Evolutionary conservation across 2,888 invertebrate species (phyloP).

Genomic region (Alentia gelatinosa): DNA sequence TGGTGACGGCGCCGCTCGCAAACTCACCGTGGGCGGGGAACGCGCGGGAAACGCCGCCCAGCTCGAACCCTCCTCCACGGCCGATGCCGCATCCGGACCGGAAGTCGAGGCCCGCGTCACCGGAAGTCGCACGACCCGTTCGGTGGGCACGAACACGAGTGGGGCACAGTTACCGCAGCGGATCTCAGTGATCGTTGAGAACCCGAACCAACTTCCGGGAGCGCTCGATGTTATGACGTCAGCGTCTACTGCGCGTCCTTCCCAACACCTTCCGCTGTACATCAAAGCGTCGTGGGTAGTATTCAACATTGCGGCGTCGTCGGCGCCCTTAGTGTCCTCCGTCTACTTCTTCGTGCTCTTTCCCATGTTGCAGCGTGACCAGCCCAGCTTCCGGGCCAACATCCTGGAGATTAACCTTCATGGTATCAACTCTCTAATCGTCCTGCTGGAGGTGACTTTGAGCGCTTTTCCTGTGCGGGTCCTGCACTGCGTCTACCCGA

Average conservation of each 20-base stretch:
- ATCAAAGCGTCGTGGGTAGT: slow-evolving; percentile 44
- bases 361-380: slow-evolving; percentile 7
- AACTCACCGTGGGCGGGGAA: background rate
- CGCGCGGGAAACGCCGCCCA: background rate
- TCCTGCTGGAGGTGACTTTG: slow-evolving; percentile 55
- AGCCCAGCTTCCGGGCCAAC: slow-evolving; percentile 29
- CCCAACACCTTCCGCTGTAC: background rate
- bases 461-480: slow-evolving; percentile 57
- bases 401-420: slow-evolving; percentile 53
- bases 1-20: background rate
- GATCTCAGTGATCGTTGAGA: background rate
- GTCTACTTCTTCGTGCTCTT: slow-evolving; percentile 53
- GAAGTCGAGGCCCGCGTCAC: background rate
- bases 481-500: slow-evolving; percentile 52
- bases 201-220: background rate
- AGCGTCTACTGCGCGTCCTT: background rate
- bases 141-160: slow-evolving; percentile 10
- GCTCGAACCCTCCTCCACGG: background rate
- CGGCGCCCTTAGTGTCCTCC: slow-evolving; percentile 15
- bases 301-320: slow-evolving; percentile 47
- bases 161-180: background rate
- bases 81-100: background rate
- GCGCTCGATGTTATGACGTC: background rate
- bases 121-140: background rate
- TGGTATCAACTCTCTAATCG: slow-evolving; percentile 55